Base-by-base conservation (phyloP, 1,140 invertebrate species). In the Adoxophyes honmai region DNA sequence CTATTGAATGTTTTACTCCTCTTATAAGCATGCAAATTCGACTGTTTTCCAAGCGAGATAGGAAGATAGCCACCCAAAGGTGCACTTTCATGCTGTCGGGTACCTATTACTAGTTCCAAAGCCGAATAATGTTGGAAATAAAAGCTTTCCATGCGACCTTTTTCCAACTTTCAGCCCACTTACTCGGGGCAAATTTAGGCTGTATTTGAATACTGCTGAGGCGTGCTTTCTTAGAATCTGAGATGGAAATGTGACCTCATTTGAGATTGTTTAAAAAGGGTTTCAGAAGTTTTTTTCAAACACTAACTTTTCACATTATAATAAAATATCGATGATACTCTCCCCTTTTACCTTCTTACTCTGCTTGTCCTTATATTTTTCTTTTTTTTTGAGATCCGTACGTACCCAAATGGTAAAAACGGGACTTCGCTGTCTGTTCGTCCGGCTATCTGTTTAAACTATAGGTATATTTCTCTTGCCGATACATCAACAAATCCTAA, bases 11-110 rank as follows among this genome's bases (percentile, higher is more conserved):
- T 33, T 34, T 48, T 57, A 59, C 66, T 64, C 55, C 63, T 71
- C 66, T 48, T 51, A 70, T 76, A 69, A 68, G 58, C 66, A 76
- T 73, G 67, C 62, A 75, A 73, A 71, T 73, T 69, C 62, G 66
- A 76, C 71, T 62, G 66, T 64, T 60, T 64, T 58, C 44, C 52
- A 64, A 67, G 60, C 62, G 60, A 55, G 59, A 68, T 42, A 18
- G 37, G 38, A 53, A 59, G 18, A 48, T 33, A 48, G 21, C 61
- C 2, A 28, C 21, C 59, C 67, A 10, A 59, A 65, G 61, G 65
- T 66, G 63, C 66, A 65, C 54, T 72, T 66, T 63, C 51, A 59
- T 28, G 28, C 58, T 44, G 42, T 58, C 11, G 44, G 57, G 55
- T 62, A 58, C 64, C 48, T 61, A 38, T 55, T 51, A 57, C 36